Base-by-base conservation (phyloP, 2,888 invertebrate genomes). In the Rhynchonema sp. region DNA sequence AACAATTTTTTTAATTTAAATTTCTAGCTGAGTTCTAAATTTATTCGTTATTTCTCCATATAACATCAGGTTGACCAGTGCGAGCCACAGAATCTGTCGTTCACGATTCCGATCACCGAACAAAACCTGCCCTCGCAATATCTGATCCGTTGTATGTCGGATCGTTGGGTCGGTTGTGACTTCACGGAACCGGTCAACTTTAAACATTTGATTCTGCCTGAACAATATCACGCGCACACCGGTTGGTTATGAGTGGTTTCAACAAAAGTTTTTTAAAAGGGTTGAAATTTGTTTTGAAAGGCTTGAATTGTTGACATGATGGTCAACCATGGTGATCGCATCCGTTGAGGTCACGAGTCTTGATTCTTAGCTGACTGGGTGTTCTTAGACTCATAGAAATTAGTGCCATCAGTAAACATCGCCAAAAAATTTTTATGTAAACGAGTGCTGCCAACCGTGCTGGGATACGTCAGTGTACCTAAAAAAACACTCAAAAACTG, bases 51-150 rank as follows among this genome's bases (percentile, higher is more conserved):
- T 25, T 59, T 38, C 55, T 46, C 28, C 1, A 46, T 3, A 9
- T n/a, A n/a, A 72, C 71, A 17, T 59, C 69, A 84, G 81, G 87
- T 86, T 0, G 76, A 82, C 52, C 80, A 80, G 1, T 79, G 79
- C 22, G 85, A 88, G 67, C 80, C 83, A 0, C 87, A 91, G 72
- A 84, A 85, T 67, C 76, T 99, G 28, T 82, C 89, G 0, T 90
- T 98, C 78, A 96, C 94, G 0, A 91, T 98, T 69, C 98, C 96
- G 0, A 80, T 98, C 57, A 81, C 83, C 52, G 92, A 79, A 63
- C 74, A 89, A 68, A 87, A 91, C 0, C 75, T 91, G 62, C 91
- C 92, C 0, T 81, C 84, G 2, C 92, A 94, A 73, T 99, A 94
- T 77, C 84, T 87, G 67, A 82, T 94, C 38, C 81, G 84, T 65